A percentile compares a stretch with the other conserved stretches of the same genome.
phyloP scores from a whole-genome alignment of 2,797 vertebrate genomes.

The Champsocephalus gunnari region DNA sequence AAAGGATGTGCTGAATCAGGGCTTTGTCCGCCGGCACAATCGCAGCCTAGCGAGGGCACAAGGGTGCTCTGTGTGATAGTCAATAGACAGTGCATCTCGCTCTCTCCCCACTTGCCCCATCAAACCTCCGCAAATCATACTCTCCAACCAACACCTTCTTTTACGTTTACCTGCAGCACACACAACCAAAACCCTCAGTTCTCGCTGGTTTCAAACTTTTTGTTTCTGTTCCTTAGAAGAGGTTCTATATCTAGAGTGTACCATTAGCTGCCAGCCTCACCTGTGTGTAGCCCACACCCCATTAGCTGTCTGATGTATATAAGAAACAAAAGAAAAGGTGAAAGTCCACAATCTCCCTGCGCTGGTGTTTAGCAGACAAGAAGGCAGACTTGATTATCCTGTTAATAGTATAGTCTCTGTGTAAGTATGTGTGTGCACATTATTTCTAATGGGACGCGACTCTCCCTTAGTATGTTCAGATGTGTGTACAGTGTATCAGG shows the following conservation, averaged over 20 bases:
- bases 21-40: slow-evolving; percentile 87
- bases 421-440: slow-evolving; percentile 30
- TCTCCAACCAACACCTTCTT: slow-evolving; percentile 48
- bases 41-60: slow-evolving; percentile 83
- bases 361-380: slow-evolving; percentile 60
- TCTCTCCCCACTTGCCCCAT: slow-evolving; percentile 60
- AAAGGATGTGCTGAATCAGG: slow-evolving; percentile 88
- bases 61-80: slow-evolving; percentile 86
- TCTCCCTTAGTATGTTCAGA: slow-evolving; percentile 29
- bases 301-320: slow-evolving; percentile 72
- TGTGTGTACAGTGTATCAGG: slow-evolving; percentile 58
- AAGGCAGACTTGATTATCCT: slow-evolving; percentile 65
- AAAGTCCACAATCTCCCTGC: slow-evolving; percentile 74
- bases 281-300: slow-evolving; percentile 66
- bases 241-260: slow-evolving; percentile 34
- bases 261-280: slow-evolving; percentile 63
- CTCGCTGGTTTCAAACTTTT: slow-evolving; percentile 28
- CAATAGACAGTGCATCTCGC: slow-evolving; percentile 82
- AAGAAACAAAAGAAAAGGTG: slow-evolving; percentile 73
- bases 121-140: slow-evolving; percentile 49
- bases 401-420: slow-evolving; percentile 62
- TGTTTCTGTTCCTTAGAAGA: slow-evolving; percentile 13
- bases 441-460: slow-evolving; percentile 45
- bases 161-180: slow-evolving; percentile 72
- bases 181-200: slow-evolving; percentile 31